Evolutionary conservation across 2,888 invertebrate genomes (phyloP), one percentile per base, ranked within the genome.

Genomic region (Nomada ruficornis): DNA sequence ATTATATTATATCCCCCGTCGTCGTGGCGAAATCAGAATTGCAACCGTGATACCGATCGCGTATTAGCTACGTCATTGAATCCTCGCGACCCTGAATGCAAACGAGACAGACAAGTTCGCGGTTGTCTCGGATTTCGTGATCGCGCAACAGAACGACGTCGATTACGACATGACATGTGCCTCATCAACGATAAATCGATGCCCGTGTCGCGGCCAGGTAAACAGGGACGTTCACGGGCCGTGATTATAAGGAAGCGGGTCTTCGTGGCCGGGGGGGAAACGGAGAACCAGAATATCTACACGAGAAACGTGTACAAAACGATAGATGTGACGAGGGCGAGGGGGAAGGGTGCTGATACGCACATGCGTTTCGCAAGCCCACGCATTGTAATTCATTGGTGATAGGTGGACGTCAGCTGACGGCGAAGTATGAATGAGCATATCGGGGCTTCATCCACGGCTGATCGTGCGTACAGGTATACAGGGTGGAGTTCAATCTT

Each of bases 401-500:
- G 82, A 85, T 82, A 82, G 71, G 79, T 73, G 64, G 71, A 85
- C 87, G 87, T 86, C 91, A 90, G 88, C 84, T 88, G 89, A 86
- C 86, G 87, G 73, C 82, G 78, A 90, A 88, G 86, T 90, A 90
- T 91, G 91, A 91, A 91, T 91, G 91, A 90, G 85, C 65, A 87
- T 87, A 88, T 89, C 80, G 89, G 77, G 80, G 47, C 63, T 29
- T 64, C 74, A 72, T 72, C 80, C 72, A 72, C 64, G 54, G 36
- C 26, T 55, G 42, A n/a, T 36, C 36, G 36, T 7, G 7, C 36
- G 36, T 36, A 36, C 7, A 36, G 7, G 36, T 36, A 0, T 7
- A 13, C 50, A 54, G 65, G 26, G 54, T 71, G 65, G 57, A 74
- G 36, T 36, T 7, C 1, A 5, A 36, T 36, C 84, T 77, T 88